Conservation (phyloP, 2,113 vertebrate species). For the Orthonyx spaldingii region DNA sequence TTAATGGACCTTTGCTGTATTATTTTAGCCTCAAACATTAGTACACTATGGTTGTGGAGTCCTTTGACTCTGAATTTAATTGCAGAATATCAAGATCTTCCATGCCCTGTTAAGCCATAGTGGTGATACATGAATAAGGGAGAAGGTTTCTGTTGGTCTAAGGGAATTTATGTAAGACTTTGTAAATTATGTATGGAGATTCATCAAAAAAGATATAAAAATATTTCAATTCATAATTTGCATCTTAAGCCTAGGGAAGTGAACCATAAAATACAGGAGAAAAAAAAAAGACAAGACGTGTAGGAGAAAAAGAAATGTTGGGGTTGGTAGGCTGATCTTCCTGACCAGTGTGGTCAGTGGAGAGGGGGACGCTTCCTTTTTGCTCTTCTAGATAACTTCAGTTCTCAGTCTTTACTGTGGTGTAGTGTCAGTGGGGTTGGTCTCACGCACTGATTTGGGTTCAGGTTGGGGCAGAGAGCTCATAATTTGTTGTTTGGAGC, state of each 20-base stretch:
- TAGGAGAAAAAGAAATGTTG: neutral
- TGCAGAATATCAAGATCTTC: neutral
- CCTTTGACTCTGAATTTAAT: neutral
- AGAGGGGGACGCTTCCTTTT: neutral
- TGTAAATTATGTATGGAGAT: neutral
- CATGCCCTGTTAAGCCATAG: neutral
- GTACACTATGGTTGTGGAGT: neutral
- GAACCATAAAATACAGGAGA: neutral
- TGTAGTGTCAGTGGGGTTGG: neutral
- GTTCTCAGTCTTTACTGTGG: neutral
- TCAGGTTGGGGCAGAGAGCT: neutral
- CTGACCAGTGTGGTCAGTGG: neutral
- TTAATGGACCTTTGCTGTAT: neutral
- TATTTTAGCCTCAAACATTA: neutral
- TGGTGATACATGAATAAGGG: neutral
- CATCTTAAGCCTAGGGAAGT: neutral
- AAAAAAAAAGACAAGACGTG: neutral
- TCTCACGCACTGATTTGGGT: neutral
- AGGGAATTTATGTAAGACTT: neutral
- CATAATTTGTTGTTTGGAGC: neutral
- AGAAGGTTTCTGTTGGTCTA: neutral
- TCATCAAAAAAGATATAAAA: neutral
- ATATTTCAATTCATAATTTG: neutral
- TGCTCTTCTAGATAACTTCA: neutral
- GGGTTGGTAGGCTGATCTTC: neutral